Conservation (phyloP, 1,140 invertebrate genomes). For the Campoletis sonorensis region DNA sequence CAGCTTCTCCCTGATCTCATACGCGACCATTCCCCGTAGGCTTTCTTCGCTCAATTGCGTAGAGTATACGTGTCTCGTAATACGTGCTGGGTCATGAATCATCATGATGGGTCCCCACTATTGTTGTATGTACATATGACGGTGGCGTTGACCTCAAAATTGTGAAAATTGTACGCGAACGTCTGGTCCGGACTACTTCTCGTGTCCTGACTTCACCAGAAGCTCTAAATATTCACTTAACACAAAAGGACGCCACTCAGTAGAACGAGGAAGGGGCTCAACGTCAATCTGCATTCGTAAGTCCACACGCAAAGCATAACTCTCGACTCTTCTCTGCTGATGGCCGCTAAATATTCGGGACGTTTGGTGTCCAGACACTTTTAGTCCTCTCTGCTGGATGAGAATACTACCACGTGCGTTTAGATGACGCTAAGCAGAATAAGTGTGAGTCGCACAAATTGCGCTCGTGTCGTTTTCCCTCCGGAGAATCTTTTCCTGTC, state of each 20-base stretch:
- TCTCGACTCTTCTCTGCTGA: not conserved
- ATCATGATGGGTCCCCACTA: not conserved
- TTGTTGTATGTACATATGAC: conserved; percentile 25
- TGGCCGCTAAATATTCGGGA: conserved; percentile 14
- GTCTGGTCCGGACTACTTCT: not conserved
- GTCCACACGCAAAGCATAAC: not conserved
- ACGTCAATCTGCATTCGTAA: conserved; percentile 24
- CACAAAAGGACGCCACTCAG: too few relatives aligned
- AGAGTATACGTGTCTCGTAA: conserved; percentile 36
- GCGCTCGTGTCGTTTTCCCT: not conserved
- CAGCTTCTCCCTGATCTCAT: conserved; percentile 41
- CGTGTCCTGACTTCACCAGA: too few relatives aligned
- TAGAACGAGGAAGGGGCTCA: not conserved
- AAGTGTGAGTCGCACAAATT: conserved; percentile 1
- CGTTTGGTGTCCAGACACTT: conserved; percentile 8
- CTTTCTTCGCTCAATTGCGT: not conserved
- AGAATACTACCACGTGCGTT: conserved; percentile 1
- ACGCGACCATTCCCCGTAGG: not conserved
- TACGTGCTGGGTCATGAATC: conserved; percentile 18
- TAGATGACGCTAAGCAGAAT: conserved; percentile 15
- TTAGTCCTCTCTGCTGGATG: conserved; percentile 9
- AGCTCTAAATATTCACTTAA: too few relatives aligned
- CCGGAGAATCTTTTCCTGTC: conserved; percentile 26
- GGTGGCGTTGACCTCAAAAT: not conserved
- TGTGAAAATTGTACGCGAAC: conserved; percentile 42